These are phyloP conservation scores for Corella eumyota DNA, from an alignment of 23 tunicate genomes.

Conservation along the genomic window DNA sequence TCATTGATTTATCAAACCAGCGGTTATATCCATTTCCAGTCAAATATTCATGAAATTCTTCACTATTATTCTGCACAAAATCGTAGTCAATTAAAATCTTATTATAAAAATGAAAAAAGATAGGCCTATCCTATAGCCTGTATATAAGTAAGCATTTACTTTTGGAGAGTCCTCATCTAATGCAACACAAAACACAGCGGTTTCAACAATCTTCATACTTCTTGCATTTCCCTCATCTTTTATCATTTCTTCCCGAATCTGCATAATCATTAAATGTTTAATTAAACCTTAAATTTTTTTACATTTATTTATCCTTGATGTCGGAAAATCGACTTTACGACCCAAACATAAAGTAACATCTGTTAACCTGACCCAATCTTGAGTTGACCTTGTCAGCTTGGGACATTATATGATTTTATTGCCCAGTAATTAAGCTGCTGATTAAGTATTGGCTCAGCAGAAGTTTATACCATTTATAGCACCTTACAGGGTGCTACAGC, in stretches of 20 bases:
- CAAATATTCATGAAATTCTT: constrained; percentile 33
- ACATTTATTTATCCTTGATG: too few species aligned
- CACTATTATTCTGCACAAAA: constrained; percentile 50
- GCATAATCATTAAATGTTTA: not conserved
- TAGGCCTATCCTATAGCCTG: not conserved
- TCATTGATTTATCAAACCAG: constrained; percentile 84
- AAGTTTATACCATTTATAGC: too few species aligned
- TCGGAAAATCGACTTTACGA: too few species aligned
- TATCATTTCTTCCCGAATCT: constrained; percentile 35
- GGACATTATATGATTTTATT: too few species aligned
- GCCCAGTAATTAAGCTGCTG: too few species aligned
- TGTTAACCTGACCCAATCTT: too few species aligned
- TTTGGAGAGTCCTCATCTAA: constrained; percentile 35
- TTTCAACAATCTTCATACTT: constrained; percentile 57
- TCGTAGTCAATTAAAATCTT: not conserved
- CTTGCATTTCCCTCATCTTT: constrained; percentile 15
- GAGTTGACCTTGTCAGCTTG: too few species aligned
- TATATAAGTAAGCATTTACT: constrained; percentile 25
- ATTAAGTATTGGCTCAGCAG: too few species aligned
- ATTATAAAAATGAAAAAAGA: not conserved
- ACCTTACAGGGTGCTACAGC: too few species aligned
- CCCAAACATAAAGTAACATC: too few species aligned
- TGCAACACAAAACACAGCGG: constrained; percentile 53
- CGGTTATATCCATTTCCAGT: constrained; percentile 53
- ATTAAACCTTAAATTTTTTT: not conserved